A percentile compares a stretch with the other conserved stretches of the same genome.
These are phyloP conservation scores for Megalops cyprinoides DNA, from an alignment of 2,797 vertebrate species.

Conservation along the genomic window DNA sequence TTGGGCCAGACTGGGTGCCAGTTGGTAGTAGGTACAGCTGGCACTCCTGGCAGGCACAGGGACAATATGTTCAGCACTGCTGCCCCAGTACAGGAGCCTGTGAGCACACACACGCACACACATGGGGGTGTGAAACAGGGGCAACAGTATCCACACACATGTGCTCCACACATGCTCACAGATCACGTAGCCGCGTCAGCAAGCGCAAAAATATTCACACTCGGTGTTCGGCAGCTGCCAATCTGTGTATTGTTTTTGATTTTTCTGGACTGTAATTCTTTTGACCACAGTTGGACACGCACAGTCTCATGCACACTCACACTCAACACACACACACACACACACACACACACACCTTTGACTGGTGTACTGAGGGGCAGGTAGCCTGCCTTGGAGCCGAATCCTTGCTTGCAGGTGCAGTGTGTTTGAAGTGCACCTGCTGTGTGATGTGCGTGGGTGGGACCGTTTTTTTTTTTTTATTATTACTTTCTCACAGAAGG, in stretches of 20 bases:
- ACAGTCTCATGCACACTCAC: not conserved
- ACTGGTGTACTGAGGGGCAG: not conserved
- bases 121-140: not conserved
- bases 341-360: not conserved
- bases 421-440: not conserved
- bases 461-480: not conserved
- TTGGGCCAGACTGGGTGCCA: not conserved
- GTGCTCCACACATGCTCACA: not conserved
- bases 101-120: not conserved
- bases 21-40: constrained; percentile 24
- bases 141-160: not conserved
- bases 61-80: not conserved
- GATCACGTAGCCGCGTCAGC: too few relatives aligned
- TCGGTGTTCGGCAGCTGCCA: too few relatives aligned
- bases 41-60: constrained; percentile 17
- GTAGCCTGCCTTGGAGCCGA: not conserved
- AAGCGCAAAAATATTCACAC: too few relatives aligned
- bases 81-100: not conserved
- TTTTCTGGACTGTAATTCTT: too few relatives aligned
- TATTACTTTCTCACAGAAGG: not conserved
- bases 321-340: not conserved
- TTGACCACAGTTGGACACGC: too few relatives aligned
- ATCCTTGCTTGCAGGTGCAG: not conserved
- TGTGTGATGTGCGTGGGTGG: not conserved
- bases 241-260: too few relatives aligned